Base-by-base conservation (phyloP, 2,113 vertebrate species). In the Ptilorrhoa leucosticta region DNA sequence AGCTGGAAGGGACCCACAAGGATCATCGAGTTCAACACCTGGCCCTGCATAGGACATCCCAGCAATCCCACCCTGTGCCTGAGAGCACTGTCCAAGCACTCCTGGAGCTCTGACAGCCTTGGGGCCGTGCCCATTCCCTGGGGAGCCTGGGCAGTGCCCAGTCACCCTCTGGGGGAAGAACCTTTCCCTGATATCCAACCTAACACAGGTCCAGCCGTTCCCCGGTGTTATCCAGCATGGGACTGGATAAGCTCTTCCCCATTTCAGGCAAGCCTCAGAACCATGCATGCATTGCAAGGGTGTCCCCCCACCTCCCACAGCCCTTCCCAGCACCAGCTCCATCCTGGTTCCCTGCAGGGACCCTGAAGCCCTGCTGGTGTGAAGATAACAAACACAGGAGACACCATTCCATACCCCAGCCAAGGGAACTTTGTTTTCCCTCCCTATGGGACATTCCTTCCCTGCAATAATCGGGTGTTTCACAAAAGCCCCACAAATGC, bases 101-200 rank as follows among this genome's bases (percentile, higher is more conserved):
- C 35, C 66, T 37, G 37, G 58, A 65, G 44, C 45, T 82, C 53
- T 61, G 61, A 2, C 87, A 83, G 45, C 30, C 47, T 27, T 0
- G 14, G 30, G 28, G 54, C 20, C 0, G 0, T 45, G 45, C 0
- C 24, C 28, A 40, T 58, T 53, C 69, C 45, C 53, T 31, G 44
- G 21, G 44, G 33, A 73, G 8, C 33, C 58, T 17, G n/a, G 0
- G 0, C 61, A 58, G 69, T 40, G n/a, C 3, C 60, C 3, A 1
- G 13, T 1, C 5, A 47, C 24, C 30, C 30, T 53, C 20, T 35
- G 61, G 7, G 27, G 20, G 16, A 60, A 40, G 45, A 68, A 8
- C 11, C 5, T 68, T 68, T 40, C 0, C 61, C 61, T 53, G 13
- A 18, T 7, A 26, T 4, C 39, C 53, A 53, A 0, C 33, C 45